Base-by-base conservation (phyloP, 2,888 invertebrate genomes). In the Flexamia atlantica region DNA sequence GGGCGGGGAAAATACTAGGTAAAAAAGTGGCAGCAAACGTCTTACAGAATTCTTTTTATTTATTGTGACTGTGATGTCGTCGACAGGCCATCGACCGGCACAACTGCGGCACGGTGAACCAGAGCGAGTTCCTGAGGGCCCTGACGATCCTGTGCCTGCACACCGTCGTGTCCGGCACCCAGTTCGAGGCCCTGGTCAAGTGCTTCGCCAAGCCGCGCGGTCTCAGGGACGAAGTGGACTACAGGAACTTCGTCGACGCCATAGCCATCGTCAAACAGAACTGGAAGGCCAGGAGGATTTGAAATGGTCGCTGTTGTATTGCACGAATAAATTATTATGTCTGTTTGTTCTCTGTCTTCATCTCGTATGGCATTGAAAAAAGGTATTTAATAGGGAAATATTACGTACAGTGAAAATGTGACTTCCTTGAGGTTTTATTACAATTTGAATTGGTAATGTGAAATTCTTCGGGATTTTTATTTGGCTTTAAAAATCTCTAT, bases 201-300 rank as follows among this genome's bases (percentile, higher is more conserved):
- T 95, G 95, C 90, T 96, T 96, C 90, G 93, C 94, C 68, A 92
- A 93, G 87, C 92, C 92, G 87, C 92, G 94, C 85, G 95, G 94
- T 36, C 88, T 91, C 85, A 89, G 91, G 70, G 89, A 92, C 85
- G 93, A 95, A 91, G 92, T 95, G 40, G 93, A 96, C 90, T 96
- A 96, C 90, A 92, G 94, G 85, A 93, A 93, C 14, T 93, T 96
- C 88, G 91, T 94, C 87, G 93, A 92, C 86, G 94, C 95, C 9
- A 89, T 96, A 84, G 93, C 94, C 88, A 90, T 95, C 60, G 89
- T 95, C 53, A 72, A 74, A n/a, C 53, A 79, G 23, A 79, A 79
- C 79, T 79, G 79, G 79, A 79, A 79, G 57, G 79, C 79, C 7
- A 79, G n/a, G 57, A 28, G 36, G 4, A 79, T 79, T 12, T 79